phyloP scores from a whole-genome alignment of 2,888 invertebrate genomes.

The Limenitis camilla region DNA sequence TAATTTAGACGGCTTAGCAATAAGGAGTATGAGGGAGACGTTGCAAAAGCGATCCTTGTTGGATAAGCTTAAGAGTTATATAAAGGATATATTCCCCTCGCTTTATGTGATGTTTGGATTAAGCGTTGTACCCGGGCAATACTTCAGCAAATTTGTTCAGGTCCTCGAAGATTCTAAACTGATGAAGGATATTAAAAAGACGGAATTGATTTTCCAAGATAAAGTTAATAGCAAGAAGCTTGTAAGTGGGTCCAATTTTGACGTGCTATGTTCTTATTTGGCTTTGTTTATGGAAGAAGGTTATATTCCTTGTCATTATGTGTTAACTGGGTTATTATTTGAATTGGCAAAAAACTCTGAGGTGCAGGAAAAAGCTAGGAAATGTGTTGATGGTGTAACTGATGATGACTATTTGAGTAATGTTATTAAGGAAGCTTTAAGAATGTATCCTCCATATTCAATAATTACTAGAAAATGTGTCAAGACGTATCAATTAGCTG shows the following conservation, averaged over 20 bases:
- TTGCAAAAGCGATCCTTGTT: slow-evolving; percentile 42
- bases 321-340: slow-evolving; percentile 49
- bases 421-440: slow-evolving; percentile 55
- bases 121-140: slow-evolving; percentile 39
- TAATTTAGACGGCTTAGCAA: slow-evolving; percentile 39
- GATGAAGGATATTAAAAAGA: slow-evolving; percentile 40
- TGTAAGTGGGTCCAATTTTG: slow-evolving; percentile 28
- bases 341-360: slow-evolving; percentile 49
- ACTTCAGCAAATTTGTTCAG: slow-evolving; percentile 37
- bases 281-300: slow-evolving; percentile 58
- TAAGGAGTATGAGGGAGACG: slow-evolving; percentile 43
- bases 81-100: slow-evolving; percentile 61
- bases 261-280: slow-evolving; percentile 46
- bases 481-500: slow-evolving; percentile 50
- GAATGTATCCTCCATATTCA: slow-evolving; percentile 59
- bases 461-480: slow-evolving; percentile 55
- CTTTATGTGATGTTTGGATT: slow-evolving; percentile 50
- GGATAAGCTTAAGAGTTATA: slow-evolving; percentile 53
- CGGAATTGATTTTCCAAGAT: slow-evolving; percentile 40
- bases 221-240: slow-evolving; percentile 38
- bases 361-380: slow-evolving; percentile 47
- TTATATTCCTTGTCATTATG: slow-evolving; percentile 52
- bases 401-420: slow-evolving; percentile 47
- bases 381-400: slow-evolving; percentile 30
- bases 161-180: slow-evolving; percentile 43